Conservation (phyloP, 2,888 invertebrate genomes). For the Euzophera pinguis region DNA sequence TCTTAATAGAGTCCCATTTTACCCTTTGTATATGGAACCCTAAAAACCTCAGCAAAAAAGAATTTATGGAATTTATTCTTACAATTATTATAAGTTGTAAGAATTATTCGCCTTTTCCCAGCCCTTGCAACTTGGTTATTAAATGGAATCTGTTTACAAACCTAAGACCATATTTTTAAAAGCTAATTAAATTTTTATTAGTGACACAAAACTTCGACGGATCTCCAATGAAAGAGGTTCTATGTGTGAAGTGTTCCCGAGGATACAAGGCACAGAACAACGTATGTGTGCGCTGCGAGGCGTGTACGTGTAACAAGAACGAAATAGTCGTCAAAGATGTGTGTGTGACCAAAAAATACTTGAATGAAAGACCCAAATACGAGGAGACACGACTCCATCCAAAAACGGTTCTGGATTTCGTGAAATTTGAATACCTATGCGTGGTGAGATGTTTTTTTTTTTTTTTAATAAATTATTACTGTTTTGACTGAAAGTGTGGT, state of each 20-base stretch:
- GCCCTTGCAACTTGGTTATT: too few relatives aligned
- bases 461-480: too few relatives aligned
- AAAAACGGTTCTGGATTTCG: constrained; percentile 44
- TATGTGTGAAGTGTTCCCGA: constrained; percentile 63
- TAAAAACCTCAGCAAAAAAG: too few relatives aligned
- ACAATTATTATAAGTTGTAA: too few relatives aligned
- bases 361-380: constrained; percentile 53
- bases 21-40: too few relatives aligned
- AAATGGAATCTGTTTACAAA: too few relatives aligned
- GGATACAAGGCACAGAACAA: constrained; percentile 48
- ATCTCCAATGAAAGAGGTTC: constrained; percentile 58
- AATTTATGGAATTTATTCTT: too few relatives aligned
- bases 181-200: too few relatives aligned
- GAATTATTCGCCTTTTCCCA: too few relatives aligned
- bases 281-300: constrained; percentile 51
- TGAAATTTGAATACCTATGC: constrained; percentile 64
- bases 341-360: constrained; percentile 53
- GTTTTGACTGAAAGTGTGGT: too few relatives aligned
- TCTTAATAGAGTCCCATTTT: too few relatives aligned
- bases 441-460: constrained; percentile 38
- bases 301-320: constrained; percentile 46
- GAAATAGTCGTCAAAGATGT: constrained; percentile 48
- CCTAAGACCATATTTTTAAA: too few relatives aligned
- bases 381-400: constrained; percentile 50
- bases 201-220: constrained; percentile 68